Evolutionary conservation across 2,797 vertebrate genomes (phyloP).

Genomic region (Hoplostethus mediterraneus): DNA sequence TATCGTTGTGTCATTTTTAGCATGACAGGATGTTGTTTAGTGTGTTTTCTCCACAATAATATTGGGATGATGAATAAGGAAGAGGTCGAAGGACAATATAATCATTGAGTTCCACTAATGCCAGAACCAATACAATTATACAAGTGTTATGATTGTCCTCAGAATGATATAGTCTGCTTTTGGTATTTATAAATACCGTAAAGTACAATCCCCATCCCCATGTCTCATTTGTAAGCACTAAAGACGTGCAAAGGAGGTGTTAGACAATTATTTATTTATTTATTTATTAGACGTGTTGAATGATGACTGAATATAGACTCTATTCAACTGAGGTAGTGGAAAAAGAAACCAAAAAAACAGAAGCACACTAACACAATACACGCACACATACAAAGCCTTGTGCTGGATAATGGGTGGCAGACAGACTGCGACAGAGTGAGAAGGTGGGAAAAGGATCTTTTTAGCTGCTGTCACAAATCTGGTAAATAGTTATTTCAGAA

Average conservation of each 20-base stretch:
- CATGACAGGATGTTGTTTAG: constrained; percentile 11
- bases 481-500: not conserved
- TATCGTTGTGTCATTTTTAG: constrained; percentile 5
- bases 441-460: not conserved
- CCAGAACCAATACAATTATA: not conserved
- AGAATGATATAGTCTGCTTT: not conserved
- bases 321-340: not conserved
- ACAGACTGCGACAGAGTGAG: not conserved
- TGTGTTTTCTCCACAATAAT: constrained; percentile 1
- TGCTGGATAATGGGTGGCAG: not conserved
- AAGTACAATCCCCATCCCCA: not conserved
- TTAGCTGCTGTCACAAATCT: no score
- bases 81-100: not conserved
- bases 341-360: no score
- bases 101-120: not conserved
- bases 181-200: not conserved
- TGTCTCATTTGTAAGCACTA: not conserved
- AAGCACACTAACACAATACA: not conserved
- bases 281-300: not conserved
- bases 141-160: not conserved
- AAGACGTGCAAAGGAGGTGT: no score
- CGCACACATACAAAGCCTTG: not conserved
- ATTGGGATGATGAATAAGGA: not conserved
- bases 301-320: not conserved
- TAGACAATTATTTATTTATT: no score